These are phyloP conservation scores for Cisticola juncidis DNA, from an alignment of 2,113 vertebrate species.

Conservation along the genomic window DNA sequence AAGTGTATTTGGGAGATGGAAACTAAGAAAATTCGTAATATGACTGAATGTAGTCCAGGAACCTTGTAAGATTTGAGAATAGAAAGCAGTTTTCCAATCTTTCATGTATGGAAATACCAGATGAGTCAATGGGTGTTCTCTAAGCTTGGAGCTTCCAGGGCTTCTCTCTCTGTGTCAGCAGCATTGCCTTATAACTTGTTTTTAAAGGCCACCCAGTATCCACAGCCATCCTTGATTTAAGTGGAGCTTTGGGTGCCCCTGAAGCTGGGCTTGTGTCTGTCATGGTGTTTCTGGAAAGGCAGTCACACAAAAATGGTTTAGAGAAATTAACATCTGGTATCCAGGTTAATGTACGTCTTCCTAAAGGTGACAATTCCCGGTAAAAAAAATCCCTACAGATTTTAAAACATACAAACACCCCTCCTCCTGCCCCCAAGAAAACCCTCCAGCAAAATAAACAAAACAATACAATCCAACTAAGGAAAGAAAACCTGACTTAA, in stretches of 20 bases:
- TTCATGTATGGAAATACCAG: conserved; percentile 38
- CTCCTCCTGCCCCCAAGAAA: neutral
- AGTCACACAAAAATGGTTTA: neutral
- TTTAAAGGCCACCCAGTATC: neutral
- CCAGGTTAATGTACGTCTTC: conserved; percentile 40
- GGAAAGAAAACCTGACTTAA: conserved; percentile 46
- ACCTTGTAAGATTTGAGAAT: neutral
- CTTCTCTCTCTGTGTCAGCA: neutral
- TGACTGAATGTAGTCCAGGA: neutral
- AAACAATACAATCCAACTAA: neutral
- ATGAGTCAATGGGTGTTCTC: conserved; percentile 34
- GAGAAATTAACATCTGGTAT: conserved; percentile 38
- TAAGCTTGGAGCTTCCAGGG: neutral
- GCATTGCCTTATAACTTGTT: neutral
- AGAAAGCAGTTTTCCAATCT: conserved; percentile 21
- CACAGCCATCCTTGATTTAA: neutral
- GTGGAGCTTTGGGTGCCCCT: neutral
- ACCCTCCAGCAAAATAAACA: neutral
- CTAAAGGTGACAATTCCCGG: conserved; percentile 50
- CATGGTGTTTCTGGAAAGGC: neutral
- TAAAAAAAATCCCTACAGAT: conserved; percentile 35
- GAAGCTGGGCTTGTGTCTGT: neutral
- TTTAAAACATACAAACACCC: neutral
- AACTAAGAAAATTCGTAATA: neutral
- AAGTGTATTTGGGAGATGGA: neutral